Base-by-base conservation (phyloP, 2,797 vertebrate genomes). In the Neoniphon sammara region DNA sequence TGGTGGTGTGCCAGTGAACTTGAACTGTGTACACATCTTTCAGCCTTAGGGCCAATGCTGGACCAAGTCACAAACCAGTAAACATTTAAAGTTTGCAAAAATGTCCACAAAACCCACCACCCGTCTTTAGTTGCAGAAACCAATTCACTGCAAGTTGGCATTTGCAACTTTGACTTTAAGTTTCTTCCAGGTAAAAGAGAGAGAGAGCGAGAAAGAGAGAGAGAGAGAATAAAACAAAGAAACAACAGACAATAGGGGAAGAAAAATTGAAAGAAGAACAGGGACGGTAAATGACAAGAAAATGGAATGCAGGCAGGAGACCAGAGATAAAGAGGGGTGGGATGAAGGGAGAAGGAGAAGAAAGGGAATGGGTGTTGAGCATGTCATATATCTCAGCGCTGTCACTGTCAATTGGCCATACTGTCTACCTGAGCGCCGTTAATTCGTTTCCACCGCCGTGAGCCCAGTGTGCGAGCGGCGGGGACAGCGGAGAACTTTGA, bases 401-500 rank as follows among this genome's bases (percentile, higher is more conserved):
- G 81, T 86, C 79, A 77, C 64, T 20, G 49, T 68, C 78, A 84
- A 83, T 90, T 81, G 78, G 57, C 75, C 77, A 30, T 64, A 71
- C 70, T 42, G 75, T 88, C 78, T 66, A 81, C 55, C 58, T 61
- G 18, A 85, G 68, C 61, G 64, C 36, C 18, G 68, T 62, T 85
- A 78, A 85, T 83, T 84, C 64, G 23, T 59, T 75, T 83, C 79
- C 65, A 66, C 73, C 52, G 14, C 17, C 59, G 23, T 72, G 70
- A 68, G 73, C 69, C 64, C 0, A 11, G 36, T 64, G 65, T 15
- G 64, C 42, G 69, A 49, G 70, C 39, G 55, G 66, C 2, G 31
- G 25, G 53, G 56, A 56, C 49, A 21, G 58, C 1, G 0, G 58
- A 47, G 39, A 84, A 86, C 78, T 84, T 83, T 74, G 68, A 79